Base-by-base conservation (phyloP, 2,797 vertebrate species). In the Sebastes matsubarae region DNA sequence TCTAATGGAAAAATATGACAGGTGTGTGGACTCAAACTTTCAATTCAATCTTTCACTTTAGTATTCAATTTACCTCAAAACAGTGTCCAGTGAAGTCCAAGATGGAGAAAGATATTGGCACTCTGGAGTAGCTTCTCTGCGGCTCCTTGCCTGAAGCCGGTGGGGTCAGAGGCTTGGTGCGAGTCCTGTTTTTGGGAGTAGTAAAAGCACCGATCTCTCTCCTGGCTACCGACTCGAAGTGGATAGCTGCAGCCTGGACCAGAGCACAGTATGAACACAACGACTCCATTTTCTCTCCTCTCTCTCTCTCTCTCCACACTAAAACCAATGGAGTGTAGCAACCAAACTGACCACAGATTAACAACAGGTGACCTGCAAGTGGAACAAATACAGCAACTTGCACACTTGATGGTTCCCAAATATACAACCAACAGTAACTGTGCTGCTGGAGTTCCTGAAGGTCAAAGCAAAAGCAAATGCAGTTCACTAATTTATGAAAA, bases 51-150 rank as follows among this genome's bases (percentile, higher is more conserved):
- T 24, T 34, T 42, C 65, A 60, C 11, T 64, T 34, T 11, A 52
- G 18, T 22, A 18, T 25, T 3, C 14, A 7, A 32, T 65, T 89
- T 76, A 97, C 96, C 96, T 96, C 95, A 64, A 97, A 88, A 20
- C 96, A 95, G 3, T 98, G 98, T 60, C 97, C 97, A 0, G 96
- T 5, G 42, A 91, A 81, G 32, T 99, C 98, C 87, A 98, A 84
- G 79, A 42, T 50, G 50, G 89, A 88, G 79, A 96, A 97, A 30
- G 95, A 96, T 84, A 99, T 94, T 0, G 97, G 96, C 52, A 66
- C 95, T 71, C 97, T 92, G 34, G 70, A 81, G 86, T 98, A 98
- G 50, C 58, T 69, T 5, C 10, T 59, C 59, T 89, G 82, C 2
- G 94, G 94, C 8, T 95, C 93, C 13, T 42, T 88, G 20, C 89